These are phyloP conservation scores for Crocidura indochinensis DNA, from an alignment of 2,797 vertebrate genomes.

Conservation along the genomic window DNA sequence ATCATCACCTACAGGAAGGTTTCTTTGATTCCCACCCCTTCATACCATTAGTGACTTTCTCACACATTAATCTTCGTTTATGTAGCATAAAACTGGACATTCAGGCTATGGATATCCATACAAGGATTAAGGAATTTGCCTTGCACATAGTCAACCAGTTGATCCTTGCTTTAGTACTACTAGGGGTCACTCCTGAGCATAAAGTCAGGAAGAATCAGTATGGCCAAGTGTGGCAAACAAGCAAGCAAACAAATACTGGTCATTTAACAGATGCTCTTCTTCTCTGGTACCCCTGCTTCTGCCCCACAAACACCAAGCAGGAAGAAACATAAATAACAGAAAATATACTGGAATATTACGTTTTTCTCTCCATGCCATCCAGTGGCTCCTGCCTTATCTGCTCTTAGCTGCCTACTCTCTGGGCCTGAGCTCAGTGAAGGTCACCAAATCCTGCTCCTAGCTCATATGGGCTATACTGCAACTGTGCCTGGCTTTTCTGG, in stretches of 20 bases:
- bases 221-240: too few species aligned
- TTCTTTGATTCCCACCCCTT: slow-evolving; percentile 17
- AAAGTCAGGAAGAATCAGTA: too few species aligned
- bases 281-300: neutral
- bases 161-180: too few species aligned
- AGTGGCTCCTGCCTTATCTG: neutral
- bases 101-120: too few species aligned
- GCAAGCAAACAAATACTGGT: too few species aligned
- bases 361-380: neutral
- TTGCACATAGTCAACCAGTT: too few species aligned
- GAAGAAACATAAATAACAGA: neutral
- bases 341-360: neutral
- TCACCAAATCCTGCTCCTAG: neutral
- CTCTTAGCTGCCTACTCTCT: neutral
- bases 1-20: slow-evolving; percentile 51
- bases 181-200: too few species aligned
- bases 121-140: too few species aligned
- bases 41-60: neutral
- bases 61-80: neutral
- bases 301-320: neutral
- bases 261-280: neutral
- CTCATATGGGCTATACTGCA: neutral
- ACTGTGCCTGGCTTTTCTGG: neutral
- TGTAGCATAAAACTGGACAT: neutral
- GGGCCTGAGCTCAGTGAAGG: neutral